Evolutionary conservation across 1,140 invertebrate species (phyloP), one percentile per base, ranked within the genome.

Genomic region (Bombus pascuorum): DNA sequence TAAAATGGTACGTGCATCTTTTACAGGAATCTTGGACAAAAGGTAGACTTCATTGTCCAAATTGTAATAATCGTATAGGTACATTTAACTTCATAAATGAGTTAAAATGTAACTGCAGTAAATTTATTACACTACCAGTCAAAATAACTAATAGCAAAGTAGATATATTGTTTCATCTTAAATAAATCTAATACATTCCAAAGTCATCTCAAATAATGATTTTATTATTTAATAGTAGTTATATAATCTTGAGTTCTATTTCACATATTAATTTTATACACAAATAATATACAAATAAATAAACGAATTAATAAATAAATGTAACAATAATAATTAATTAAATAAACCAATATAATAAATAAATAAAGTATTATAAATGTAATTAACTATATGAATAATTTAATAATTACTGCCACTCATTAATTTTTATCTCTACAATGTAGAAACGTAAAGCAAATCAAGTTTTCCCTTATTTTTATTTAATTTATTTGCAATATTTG

Each of bases 11-110:
- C 3, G 5, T 75, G 2, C 57, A 57, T 87, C 83, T 89, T 72
- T 92, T 92, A 57, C 72, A 94, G 94, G 91, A 93, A 89, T 93
- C 89, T 77, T 94, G 94, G 94, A 94, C 90, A 9, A 94, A 94
- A 78, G 94, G 93, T 44, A 94, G 93, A 89, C 85, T 94, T 68
- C 84, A 94, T 81, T 94, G 94, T 85, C 93, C 93, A 4, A 68
- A 93, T 66, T 94, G 94, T 77, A 93, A 93, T 57, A 92, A 86
- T 80, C 91, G 94, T 70, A 83, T 94, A 86, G 94, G 94, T 53
- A 93, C 93, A 0, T 95, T 95, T 86, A 94, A 95, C 72, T 94
- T 95, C 84, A 86, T 95, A 42, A 94, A 92, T 72, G 85, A 89
- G 15, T 81, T 84, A 32, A 94, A 94, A 80, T 95, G 94, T 78